A percentile compares a stretch with the other conserved stretches of the same genome.
Evolutionary conservation across 2,888 invertebrate genomes (phyloP).

Genomic region (Mellilla xanthometata): DNA sequence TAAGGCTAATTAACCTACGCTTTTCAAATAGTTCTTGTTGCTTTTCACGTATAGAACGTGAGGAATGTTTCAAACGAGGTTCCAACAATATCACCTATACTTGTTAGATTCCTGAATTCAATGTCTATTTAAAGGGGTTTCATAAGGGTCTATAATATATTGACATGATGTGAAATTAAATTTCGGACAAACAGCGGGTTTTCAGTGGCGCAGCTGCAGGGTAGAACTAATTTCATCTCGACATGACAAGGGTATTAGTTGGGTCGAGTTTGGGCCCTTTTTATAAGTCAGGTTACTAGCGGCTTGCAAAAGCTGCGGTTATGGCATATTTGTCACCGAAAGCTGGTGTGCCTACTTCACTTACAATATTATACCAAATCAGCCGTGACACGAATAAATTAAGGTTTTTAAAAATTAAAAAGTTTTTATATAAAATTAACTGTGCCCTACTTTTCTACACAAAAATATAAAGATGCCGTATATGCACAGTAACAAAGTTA

Average conservation of each 20-base stretch:
- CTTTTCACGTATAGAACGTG: no score
- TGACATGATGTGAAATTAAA: constrained; percentile 65
- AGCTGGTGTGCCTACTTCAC: constrained; percentile 10
- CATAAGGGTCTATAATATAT: constrained; percentile 33
- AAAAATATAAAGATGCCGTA: no score
- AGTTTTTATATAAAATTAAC: no score
- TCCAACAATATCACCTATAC: neutral
- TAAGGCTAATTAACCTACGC: no score
- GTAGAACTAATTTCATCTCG: constrained; percentile 77
- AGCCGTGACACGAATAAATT: neutral
- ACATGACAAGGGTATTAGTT: constrained; percentile 81
- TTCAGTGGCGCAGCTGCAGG: constrained; percentile 70
- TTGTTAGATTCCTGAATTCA: constrained; percentile 17
- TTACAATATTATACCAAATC: constrained; percentile 3
- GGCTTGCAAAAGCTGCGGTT: constrained; percentile 48
- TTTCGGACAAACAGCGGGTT: constrained; percentile 66
- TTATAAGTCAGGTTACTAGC: constrained; percentile 68
- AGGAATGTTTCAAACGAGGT: no score
- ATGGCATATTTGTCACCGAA: constrained; percentile 48
- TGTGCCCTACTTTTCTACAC: no score
- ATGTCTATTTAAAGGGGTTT: constrained; percentile 13
- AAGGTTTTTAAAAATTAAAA: no score
- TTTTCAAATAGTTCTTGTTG: no score
- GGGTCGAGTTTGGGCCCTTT: constrained; percentile 66
- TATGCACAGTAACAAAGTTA: no score